A percentile compares a stretch with the other conserved stretches of the same genome.
Evolutionary conservation across 2,113 vertebrate genomes (phyloP).

Genomic region (Carassius auratus): DNA sequence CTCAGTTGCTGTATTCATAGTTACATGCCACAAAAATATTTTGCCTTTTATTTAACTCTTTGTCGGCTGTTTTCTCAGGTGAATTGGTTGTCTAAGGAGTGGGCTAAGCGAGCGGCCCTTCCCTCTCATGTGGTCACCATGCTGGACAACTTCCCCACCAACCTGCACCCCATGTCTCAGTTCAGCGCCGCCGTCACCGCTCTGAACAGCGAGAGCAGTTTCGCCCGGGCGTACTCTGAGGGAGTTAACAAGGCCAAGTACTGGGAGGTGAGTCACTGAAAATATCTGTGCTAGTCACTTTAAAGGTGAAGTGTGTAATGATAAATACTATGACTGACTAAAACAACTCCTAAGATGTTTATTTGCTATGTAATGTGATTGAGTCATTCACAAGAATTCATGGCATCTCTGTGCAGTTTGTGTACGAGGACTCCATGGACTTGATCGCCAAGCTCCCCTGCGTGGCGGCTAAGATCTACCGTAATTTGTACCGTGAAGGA

Average conservation of each 20-base stretch:
- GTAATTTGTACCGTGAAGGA: conserved; percentile 94
- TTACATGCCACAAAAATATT: not conserved
- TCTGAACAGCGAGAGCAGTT: conserved; percentile 96
- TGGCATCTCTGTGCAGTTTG: conserved; percentile 73
- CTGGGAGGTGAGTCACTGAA: conserved; percentile 85
- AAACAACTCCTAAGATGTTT: not conserved
- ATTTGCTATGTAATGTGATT: not conserved
- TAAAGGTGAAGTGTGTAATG: not conserved
- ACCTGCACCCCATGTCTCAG: conserved; percentile 98
- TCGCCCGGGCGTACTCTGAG: conserved; percentile 91
- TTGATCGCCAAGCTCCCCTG: conserved; percentile 96
- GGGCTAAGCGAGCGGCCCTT: conserved; percentile 93
- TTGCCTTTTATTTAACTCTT: not conserved
- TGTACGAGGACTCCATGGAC: conserved; percentile 97
- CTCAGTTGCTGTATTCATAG: too few species aligned
- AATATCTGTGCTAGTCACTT: not conserved
- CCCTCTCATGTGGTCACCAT: conserved; percentile 98
- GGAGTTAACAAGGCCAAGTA: conserved; percentile 91
- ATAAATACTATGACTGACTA: not conserved
- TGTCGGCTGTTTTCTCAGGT: conserved; percentile 70
- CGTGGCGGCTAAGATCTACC: conserved; percentile 97
- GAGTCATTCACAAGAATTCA: not conserved
- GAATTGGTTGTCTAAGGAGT: conserved; percentile 92
- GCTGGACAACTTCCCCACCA: conserved; percentile 97
- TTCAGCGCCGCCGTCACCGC: conserved; percentile 94